Base-by-base conservation (phyloP, 2,888 invertebrate species). In the Epistrophella euchroma region DNA sequence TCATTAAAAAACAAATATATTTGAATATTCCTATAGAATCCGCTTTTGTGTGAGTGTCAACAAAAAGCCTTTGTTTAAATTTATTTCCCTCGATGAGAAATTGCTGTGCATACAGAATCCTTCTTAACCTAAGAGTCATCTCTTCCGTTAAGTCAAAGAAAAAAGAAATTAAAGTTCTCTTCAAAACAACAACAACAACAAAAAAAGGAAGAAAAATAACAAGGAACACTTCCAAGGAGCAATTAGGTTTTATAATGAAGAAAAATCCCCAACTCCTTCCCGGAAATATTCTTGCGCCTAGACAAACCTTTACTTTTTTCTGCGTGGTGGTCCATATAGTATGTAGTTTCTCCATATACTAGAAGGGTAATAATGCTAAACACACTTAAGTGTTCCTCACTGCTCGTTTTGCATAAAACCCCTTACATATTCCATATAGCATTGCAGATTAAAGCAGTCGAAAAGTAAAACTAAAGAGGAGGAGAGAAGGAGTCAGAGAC, bases 341-440 rank as follows among this genome's bases (percentile, higher is more conserved):
- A 17, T 37, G 40, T 45, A 45, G 68, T 50, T 68, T 37, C 37
- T 40, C 15, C 5, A 40, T 40, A 15, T 52, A 50, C 43, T 60
- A 62, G 47, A 62, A 37, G 78, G 64, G 79, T 47, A 72, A 72
- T 80, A 72, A 75, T 60, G 75, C 28, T 60, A 60, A 80, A 79
- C 37, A 68, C 52, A 75, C 66, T 80, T 40, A 60, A 76, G 75
- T 66, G 80, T 76, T 56, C 17, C 60, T 45, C 37, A 75, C 70
- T 76, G 75, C 47, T 85, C 71, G 71, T 76, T 85, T 85, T 85
- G 72, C 84, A 85, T 85, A 80, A 75, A 85, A 68, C 52, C 64
- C 45, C 66, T 72, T 58, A 72, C 71, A 72, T 45, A 64, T 71
- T 74, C 58, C 56, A 79, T 35, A 22, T 28, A 22, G 32, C 35